Percentiles rank a stretch among this genome's conserved stretches.
These are phyloP conservation scores for Actenoides hombroni DNA, from an alignment of 2,113 vertebrate species.

Conservation along the genomic window DNA sequence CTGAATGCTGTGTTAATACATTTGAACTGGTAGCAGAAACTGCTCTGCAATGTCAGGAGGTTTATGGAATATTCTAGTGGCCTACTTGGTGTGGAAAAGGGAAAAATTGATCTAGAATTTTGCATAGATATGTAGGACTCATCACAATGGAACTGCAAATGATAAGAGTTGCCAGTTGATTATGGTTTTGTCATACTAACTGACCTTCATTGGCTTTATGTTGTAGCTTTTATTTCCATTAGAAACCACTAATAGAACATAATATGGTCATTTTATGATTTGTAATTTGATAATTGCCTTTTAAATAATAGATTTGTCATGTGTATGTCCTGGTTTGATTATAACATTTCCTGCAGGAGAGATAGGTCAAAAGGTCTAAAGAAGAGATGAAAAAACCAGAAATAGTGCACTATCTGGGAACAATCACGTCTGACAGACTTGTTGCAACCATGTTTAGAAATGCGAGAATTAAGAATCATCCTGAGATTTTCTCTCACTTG, in stretches of 20 bases:
- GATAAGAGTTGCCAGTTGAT: background rate
- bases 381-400: background rate
- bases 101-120: background rate
- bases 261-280: conserved; percentile 14
- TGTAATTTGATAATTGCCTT: conserved; percentile 32
- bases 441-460: background rate
- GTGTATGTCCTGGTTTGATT: background rate
- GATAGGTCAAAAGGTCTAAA: conserved; percentile 19
- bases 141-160: background rate
- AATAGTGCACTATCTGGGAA: background rate
- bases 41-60: background rate
- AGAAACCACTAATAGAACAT: conserved; percentile 18
- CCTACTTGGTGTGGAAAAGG: background rate
- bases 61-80: background rate
- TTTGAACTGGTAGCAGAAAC: background rate
- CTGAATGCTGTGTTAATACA: background rate
- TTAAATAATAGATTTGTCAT: conserved; percentile 30
- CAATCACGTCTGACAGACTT: background rate
- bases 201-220: background rate
- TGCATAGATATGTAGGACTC: background rate
- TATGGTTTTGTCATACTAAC: background rate
- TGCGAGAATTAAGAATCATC: background rate
- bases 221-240: conserved; percentile 28
- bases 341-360: conserved; percentile 35
- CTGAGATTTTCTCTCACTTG: background rate